A percentile compares a stretch with the other conserved stretches of the same genome.
Conservation (phyloP, 2,888 invertebrate species). For the Lasioglossum oenotherae region DNA sequence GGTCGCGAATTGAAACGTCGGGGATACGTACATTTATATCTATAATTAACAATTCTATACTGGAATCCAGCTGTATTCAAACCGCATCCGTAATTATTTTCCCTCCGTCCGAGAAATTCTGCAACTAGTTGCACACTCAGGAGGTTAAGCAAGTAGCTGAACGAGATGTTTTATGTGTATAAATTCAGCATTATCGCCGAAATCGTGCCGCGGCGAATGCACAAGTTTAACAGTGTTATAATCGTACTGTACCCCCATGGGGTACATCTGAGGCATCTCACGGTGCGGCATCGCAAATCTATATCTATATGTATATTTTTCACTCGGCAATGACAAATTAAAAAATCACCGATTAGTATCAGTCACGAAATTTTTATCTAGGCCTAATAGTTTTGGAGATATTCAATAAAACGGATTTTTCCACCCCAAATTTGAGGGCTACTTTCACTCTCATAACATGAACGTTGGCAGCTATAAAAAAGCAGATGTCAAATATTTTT, state of each 20-base stretch:
- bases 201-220: background rate
- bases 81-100: conserved; percentile 16
- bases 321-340: background rate
- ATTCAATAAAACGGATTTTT: too few species aligned
- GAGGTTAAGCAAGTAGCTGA: background rate
- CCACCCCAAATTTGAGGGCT: too few species aligned
- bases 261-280: background rate
- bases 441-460: too few species aligned
- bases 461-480: too few species aligned
- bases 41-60: conserved; percentile 24
- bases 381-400: too few species aligned
- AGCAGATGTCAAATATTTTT: too few species aligned
- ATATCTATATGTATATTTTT: background rate
- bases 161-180: background rate
- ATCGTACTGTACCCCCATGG: background rate
- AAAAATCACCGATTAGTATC: background rate
- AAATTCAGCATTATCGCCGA: conserved; percentile 10
- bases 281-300: background rate
- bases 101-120: background rate
- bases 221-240: background rate
- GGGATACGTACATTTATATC: conserved; percentile 1
- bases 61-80: background rate
- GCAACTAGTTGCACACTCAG: background rate
- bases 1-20: conserved; percentile 9
- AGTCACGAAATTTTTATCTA: too few species aligned